Percentiles rank a stretch among this genome's conserved stretches.
These are phyloP conservation scores for Melanitta fusca DNA, from an alignment of 2,797 vertebrate species.

Conservation along the genomic window DNA sequence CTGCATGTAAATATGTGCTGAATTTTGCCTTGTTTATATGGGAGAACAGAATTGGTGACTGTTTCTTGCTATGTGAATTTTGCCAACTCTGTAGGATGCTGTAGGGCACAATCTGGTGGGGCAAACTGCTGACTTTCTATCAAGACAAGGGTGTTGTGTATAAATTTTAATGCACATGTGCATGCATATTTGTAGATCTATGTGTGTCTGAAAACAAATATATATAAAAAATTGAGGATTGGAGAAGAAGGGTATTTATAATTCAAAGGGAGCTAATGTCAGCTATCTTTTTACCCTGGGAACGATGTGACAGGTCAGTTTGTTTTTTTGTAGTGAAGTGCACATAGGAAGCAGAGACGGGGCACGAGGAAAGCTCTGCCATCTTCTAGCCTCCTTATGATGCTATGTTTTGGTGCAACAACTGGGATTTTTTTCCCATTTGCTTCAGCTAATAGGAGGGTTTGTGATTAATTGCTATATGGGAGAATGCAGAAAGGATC, in stretches of 20 bases:
- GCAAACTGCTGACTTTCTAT: background rate
- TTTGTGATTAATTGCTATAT: background rate
- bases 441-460: background rate
- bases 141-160: background rate
- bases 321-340: background rate
- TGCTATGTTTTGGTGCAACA: background rate
- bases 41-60: background rate
- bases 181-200: background rate
- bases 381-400: background rate
- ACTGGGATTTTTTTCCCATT: too few species aligned
- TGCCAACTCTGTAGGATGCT: background rate
- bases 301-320: background rate
- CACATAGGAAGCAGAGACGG: background rate
- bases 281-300: background rate
- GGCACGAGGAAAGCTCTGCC: background rate
- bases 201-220: background rate
- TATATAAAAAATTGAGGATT: background rate
- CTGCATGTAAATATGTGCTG: background rate
- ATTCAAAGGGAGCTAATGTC: background rate
- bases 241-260: background rate
- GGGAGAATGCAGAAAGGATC: background rate
- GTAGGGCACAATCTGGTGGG: background rate
- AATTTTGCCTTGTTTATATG: background rate
- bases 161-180: background rate
- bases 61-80: background rate